These are phyloP conservation scores for Parasteatoda lunata DNA, from an alignment of 2,888 invertebrate species.

Conservation along the genomic window DNA sequence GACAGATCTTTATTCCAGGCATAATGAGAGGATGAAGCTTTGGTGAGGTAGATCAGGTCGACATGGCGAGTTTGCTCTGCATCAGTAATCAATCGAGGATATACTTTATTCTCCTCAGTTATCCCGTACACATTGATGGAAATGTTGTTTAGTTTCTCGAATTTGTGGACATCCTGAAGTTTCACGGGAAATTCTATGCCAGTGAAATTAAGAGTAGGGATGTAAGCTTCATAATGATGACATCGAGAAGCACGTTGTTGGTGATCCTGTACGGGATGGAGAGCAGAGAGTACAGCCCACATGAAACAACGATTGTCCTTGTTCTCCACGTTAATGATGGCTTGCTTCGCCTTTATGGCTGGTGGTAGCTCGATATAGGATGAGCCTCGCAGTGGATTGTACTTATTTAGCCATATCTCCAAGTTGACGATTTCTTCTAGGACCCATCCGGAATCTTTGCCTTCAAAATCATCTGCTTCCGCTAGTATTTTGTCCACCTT, in stretches of 20 bases:
- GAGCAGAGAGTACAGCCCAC: not conserved
- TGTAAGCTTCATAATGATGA: not conserved
- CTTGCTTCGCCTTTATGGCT: not conserved
- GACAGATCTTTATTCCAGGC: not conserved
- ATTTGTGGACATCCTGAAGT: not conserved
- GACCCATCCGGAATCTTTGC: no score
- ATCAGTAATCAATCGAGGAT: not conserved
- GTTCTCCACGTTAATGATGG: not conserved
- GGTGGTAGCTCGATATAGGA: not conserved
- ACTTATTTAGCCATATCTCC: no score
- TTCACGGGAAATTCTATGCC: not conserved
- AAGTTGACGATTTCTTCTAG: no score
- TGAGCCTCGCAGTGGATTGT: no score
- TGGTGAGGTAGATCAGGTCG: not conserved
- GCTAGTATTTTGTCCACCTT: no score
- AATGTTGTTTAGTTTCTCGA: not conserved
- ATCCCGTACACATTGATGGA: slow-evolving; percentile 2
- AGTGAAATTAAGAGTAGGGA: not conserved
- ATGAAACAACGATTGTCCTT: not conserved
- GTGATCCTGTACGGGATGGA: not conserved
- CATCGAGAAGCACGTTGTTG: not conserved
- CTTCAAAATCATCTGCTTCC: no score
- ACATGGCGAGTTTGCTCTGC: not conserved
- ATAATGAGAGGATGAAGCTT: not conserved
- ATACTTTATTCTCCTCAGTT: not conserved